A percentile compares a stretch with the other conserved stretches of the same genome.
Conservation (phyloP, 30 jellyfish, hydroid and myxozoan species). For the Turritopsis dohrnii region DNA sequence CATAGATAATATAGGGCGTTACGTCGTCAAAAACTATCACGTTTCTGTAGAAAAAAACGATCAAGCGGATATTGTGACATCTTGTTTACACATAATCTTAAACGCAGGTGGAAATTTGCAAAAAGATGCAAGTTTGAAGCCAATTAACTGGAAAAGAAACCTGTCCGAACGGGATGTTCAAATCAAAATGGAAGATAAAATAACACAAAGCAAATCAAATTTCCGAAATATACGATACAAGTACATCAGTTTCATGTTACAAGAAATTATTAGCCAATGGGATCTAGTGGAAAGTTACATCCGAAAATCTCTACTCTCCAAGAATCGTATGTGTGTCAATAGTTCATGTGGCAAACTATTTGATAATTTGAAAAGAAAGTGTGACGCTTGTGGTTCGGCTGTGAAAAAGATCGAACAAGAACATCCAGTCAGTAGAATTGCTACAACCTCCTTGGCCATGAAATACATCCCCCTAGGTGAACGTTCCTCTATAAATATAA, state of each 20-base stretch:
- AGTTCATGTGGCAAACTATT: not conserved
- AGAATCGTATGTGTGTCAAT: conserved; percentile 9
- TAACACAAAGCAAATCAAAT: not conserved
- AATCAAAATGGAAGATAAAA: not conserved
- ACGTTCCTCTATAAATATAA: not conserved
- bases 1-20: conserved; percentile 7
- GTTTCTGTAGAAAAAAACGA: not conserved
- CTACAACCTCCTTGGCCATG: not conserved
- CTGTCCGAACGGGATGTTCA: not conserved
- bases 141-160: not conserved
- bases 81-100: not conserved
- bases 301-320: not conserved
- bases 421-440: not conserved
- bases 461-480: conserved; percentile 6
- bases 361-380: not conserved
- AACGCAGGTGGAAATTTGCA: not conserved
- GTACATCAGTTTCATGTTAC: not conserved
- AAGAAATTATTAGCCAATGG: not conserved
- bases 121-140: not conserved
- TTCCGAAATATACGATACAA: not conserved
- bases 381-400: conserved; percentile 8
- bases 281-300: not conserved
- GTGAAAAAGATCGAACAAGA: conserved; percentile 5
- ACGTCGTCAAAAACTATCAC: not conserved
- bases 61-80: not conserved